Conservation (phyloP, 2,113 vertebrate genomes). For the Alexandromys fortis region DNA sequence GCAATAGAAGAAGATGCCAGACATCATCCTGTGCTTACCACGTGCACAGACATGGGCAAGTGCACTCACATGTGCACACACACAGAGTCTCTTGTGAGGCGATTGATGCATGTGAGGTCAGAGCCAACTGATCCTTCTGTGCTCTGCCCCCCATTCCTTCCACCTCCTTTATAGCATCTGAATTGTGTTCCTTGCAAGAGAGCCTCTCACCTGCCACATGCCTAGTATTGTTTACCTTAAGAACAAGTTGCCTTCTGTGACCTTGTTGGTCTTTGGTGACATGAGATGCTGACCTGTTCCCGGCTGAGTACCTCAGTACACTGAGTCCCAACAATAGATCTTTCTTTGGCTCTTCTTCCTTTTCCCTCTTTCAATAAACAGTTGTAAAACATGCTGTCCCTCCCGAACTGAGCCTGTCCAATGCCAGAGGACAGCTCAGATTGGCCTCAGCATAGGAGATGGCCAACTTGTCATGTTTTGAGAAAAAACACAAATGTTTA, state of each 20-base stretch:
- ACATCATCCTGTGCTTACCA: background rate
- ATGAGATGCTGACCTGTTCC: background rate
- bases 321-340: conserved; percentile 33
- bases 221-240: background rate
- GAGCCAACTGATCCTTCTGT: background rate
- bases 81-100: background rate
- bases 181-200: background rate
- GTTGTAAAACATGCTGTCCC: background rate
- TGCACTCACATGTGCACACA: too few species aligned
- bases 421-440: conserved; percentile 9
- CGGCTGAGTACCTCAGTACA: background rate
- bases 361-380: conserved; percentile 44
- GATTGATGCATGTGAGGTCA: background rate
- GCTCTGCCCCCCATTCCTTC: background rate
- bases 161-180: background rate
- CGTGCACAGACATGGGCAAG: too few species aligned
- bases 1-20: background rate
- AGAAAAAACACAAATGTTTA: conserved; percentile 65
- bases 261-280: conserved; percentile 20
- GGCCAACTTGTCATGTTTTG: background rate
- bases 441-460: conserved; percentile 36
- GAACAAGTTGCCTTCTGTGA: conserved; percentile 1
- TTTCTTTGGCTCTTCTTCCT: conserved; percentile 46
- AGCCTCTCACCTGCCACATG: background rate
- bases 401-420: background rate